Conservation (phyloP, 2,113 vertebrate genomes). For the Petroica traversi region DNA sequence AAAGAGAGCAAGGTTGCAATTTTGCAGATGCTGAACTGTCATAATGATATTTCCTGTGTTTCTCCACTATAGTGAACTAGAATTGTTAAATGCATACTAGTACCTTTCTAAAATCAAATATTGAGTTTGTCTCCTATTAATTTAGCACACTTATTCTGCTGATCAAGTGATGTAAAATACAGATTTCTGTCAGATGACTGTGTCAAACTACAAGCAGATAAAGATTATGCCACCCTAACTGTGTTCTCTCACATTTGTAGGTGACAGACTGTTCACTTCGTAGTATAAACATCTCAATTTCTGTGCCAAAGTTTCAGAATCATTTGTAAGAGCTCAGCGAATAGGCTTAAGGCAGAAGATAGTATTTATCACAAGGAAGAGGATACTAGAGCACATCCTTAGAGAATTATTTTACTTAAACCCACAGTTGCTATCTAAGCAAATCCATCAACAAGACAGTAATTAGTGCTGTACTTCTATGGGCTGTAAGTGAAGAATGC, state of each 20-base stretch:
- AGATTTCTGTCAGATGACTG: conserved; percentile 11
- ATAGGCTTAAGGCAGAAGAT: background rate
- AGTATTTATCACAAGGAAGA: background rate
- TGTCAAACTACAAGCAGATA: conserved; percentile 9
- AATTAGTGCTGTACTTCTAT: background rate
- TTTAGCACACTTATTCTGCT: conserved; percentile 1
- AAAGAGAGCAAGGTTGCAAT: background rate
- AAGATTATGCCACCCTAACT: background rate
- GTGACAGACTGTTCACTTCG: conserved; percentile 16
- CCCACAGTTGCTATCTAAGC: background rate
- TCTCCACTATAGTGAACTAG: background rate
- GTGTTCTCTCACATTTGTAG: conserved; percentile 25
- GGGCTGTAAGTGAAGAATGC: background rate
- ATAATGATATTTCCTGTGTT: background rate
- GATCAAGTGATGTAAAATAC: conserved; percentile 11
- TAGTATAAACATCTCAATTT: background rate
- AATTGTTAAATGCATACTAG: background rate
- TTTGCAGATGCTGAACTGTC: background rate
- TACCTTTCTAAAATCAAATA: background rate
- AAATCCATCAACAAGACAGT: background rate
- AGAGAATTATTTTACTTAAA: conserved; percentile 5
- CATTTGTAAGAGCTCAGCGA: background rate
- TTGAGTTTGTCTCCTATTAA: background rate
- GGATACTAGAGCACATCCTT: background rate
- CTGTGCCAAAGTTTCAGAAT: background rate